These are phyloP conservation scores for Horisme vitalbata DNA, from an alignment of 2,888 invertebrate genomes.

Conservation along the genomic window DNA sequence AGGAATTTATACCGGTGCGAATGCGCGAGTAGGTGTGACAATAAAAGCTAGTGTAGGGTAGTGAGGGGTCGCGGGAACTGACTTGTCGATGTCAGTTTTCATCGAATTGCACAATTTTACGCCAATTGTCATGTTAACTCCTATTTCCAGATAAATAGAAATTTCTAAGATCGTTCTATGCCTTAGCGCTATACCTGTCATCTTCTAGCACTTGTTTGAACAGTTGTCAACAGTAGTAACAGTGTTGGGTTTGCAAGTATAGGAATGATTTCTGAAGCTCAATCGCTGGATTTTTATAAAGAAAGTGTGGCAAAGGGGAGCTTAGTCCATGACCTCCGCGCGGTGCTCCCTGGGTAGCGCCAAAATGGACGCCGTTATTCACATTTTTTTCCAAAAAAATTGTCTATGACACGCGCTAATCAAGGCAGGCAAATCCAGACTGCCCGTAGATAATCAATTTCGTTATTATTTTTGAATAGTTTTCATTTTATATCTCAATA, in stretches of 20 bases:
- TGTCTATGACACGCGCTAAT: constrained; percentile 42
- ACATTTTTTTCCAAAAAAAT: constrained; percentile 50
- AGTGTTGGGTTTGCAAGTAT: no score
- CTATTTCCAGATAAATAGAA: no score
- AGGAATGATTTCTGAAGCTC: constrained; percentile 28
- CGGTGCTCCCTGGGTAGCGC: constrained; percentile 82
- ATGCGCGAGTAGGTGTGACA: constrained; percentile 29
- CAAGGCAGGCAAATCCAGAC: constrained; percentile 32
- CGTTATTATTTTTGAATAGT: constrained; percentile 5
- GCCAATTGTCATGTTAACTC: no score
- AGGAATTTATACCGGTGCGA: constrained; percentile 28
- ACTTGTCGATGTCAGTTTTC: constrained; percentile 3
- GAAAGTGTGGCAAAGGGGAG: constrained; percentile 70
- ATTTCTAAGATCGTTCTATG: no score
- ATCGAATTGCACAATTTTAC: constrained; percentile 20
- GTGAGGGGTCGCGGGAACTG: constrained; percentile 7
- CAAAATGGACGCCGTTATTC: constrained; percentile 73
- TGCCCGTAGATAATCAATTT: constrained; percentile 27
- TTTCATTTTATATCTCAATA: background rate
- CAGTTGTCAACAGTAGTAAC: no score
- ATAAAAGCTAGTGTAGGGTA: constrained; percentile 25
- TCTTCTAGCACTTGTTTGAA: no score
- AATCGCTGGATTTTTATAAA: constrained; percentile 34
- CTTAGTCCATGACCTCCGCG: constrained; percentile 80
- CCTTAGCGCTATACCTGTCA: no score